Base-by-base conservation (phyloP, 2,113 vertebrate species). In the Cochlearius cochlearius region DNA sequence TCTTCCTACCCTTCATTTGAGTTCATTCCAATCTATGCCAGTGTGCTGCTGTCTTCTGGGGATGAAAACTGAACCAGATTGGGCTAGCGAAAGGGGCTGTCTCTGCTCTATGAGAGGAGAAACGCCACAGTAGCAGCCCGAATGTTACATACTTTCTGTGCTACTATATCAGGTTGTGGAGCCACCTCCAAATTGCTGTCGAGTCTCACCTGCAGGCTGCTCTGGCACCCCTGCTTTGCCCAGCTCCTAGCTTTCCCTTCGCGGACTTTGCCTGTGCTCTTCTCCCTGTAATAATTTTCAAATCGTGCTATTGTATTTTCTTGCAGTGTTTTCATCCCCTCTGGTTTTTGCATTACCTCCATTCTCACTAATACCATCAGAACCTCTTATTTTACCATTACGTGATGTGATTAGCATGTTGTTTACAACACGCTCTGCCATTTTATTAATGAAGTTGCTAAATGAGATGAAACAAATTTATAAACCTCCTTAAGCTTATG, bases 371-470 rank as follows among this genome's bases (percentile, higher is more conserved):
- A 74, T 74, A 62, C 53, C 63, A 30, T 62, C 83, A 86, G 71
- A 84, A 23, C 63, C 68, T 66, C 71, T 83, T 63, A 55, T 76
- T 95, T 93, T 45, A 92, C 53, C 79, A 20, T 83, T 93, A 62
- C 6, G 18, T 63, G 85, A 66, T 50, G 67, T 30, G 59, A 93
- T 93, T 90, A 88, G 50, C 89, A 55, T 30, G 26, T 67, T 94
- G 92, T 84, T 95, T 88, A 85, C 76, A 63, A 30, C 49, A 34
- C 2, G 3, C 25, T 82, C 83, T 89, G 73, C 62, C 67, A 58
- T 72, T 90, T 80, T 93, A 79, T 88, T 97, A 95, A 91, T 77
- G 75, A 96, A 86, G 63, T 68, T 66, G 71, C 52, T 94, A 94
- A 96, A 95, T 85, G 90, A 95, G 77, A 63, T 77, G 55, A 94